Evolutionary conservation across 2,888 invertebrate species (phyloP).

Genomic region (Athrips mouffetella): DNA sequence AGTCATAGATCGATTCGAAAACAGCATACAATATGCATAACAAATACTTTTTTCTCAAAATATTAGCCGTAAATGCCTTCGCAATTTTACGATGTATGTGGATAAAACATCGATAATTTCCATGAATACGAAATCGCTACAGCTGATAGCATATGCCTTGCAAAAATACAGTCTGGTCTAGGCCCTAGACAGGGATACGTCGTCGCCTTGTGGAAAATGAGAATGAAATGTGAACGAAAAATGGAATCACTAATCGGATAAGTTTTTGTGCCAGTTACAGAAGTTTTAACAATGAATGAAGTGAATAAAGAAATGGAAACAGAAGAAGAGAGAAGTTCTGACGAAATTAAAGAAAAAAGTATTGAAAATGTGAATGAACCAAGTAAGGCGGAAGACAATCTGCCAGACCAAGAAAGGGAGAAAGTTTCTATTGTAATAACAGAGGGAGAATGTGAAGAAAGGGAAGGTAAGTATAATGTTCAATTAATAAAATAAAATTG

Average conservation of each 20-base stretch:
- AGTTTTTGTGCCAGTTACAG: neutral
- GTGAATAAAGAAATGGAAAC: neutral
- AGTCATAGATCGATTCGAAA: too few relatives aligned
- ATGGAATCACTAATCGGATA: neutral
- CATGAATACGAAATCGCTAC: slow-evolving; percentile 10
- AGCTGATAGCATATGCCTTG: neutral
- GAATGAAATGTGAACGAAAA: neutral
- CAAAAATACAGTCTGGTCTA: slow-evolving; percentile 10
- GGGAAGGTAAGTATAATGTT: too few relatives aligned
- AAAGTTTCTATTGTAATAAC: too few relatives aligned
- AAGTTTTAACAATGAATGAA: neutral
- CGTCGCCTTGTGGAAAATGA: neutral
- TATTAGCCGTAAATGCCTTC: too few relatives aligned
- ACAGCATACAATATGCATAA: too few relatives aligned
- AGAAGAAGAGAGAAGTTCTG: neutral
- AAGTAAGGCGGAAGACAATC: neutral
- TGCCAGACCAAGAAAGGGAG: neutral
- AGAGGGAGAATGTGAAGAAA: too few relatives aligned
- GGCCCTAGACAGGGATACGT: slow-evolving; percentile 4
- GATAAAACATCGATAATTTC: slow-evolving; percentile 4
- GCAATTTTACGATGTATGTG: neutral
- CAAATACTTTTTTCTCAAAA: too few relatives aligned
- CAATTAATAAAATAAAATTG: too few relatives aligned
- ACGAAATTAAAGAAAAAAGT: neutral
- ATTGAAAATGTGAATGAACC: neutral